These are phyloP conservation scores for Ametastegia equiseti DNA, from an alignment of 2,888 invertebrate genomes.

Conservation along the genomic window DNA sequence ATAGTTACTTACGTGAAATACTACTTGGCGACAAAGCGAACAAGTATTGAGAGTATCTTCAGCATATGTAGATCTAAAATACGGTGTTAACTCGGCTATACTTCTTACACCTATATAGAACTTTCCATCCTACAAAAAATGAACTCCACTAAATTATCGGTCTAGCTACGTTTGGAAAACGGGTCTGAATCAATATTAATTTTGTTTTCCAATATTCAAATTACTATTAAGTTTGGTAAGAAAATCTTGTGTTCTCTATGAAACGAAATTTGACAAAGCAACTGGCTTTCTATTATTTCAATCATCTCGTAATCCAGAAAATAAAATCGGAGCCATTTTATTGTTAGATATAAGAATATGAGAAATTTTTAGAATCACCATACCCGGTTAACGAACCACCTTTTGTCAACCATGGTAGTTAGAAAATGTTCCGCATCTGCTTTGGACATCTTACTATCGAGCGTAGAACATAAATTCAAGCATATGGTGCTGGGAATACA, in stretches of 20 bases:
- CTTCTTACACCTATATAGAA: slow-evolving; percentile 70
- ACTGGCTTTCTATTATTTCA: neutral
- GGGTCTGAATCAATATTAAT: too few species aligned
- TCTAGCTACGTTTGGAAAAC: too few species aligned
- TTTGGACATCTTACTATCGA: slow-evolving; percentile 60
- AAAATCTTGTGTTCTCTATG: neutral
- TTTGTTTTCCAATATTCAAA: too few species aligned
- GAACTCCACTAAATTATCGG: neutral
- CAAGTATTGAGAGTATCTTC: slow-evolving; percentile 63
- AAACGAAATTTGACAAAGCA: neutral
- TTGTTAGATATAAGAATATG: neutral
- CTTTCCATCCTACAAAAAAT: slow-evolving; percentile 63
- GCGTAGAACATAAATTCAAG: slow-evolving; percentile 61
- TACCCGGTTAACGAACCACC: slow-evolving; percentile 66
- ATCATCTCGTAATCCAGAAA: neutral
- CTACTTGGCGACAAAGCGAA: slow-evolving; percentile 65
- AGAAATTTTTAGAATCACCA: slow-evolving; percentile 26
- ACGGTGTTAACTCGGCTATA: slow-evolving; percentile 68
- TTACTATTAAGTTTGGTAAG: neutral
- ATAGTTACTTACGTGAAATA: slow-evolving; percentile 66
- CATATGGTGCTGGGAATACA: slow-evolving; percentile 61
- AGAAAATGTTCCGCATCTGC: slow-evolving; percentile 63
- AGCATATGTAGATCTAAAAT: slow-evolving; percentile 66
- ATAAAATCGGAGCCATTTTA: neutral
- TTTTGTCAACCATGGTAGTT: slow-evolving; percentile 56